These are phyloP conservation scores for Anarsia innoxiella DNA, from an alignment of 2,888 invertebrate genomes.

Conservation along the genomic window DNA sequence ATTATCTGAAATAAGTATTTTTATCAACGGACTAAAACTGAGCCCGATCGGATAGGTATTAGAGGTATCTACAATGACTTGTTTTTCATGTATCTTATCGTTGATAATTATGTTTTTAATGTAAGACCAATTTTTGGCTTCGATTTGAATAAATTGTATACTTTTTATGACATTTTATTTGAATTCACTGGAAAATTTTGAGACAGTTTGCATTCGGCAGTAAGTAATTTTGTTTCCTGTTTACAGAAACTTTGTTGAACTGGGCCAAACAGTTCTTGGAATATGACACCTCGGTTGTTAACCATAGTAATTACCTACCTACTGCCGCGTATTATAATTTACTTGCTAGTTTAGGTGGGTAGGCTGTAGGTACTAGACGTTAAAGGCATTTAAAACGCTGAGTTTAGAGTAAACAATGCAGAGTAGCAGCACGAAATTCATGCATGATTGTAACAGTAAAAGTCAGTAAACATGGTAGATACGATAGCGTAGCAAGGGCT, in stretches of 20 bases:
- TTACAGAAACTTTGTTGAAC: neutral
- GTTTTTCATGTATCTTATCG: constrained; percentile 10
- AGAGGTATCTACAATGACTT: constrained; percentile 5
- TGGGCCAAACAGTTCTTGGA: constrained; percentile 5
- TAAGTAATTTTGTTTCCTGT: too few species aligned
- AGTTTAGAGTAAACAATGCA: constrained; percentile 1
- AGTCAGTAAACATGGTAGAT: constrained; percentile 28
- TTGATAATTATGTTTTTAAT: constrained; percentile 8
- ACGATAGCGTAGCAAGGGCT: constrained; percentile 30
- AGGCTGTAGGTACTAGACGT: constrained; percentile 2
- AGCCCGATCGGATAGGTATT: too few species aligned
- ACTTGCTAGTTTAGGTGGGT: constrained; percentile 5
- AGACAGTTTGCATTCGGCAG: too few species aligned
- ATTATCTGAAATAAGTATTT: too few species aligned
- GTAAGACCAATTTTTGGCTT: too few species aligned
- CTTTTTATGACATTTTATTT: too few species aligned
- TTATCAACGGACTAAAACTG: too few species aligned
- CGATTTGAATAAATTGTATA: too few species aligned
- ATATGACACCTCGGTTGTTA: neutral
- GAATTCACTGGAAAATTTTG: too few species aligned
- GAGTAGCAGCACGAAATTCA: constrained; percentile 31
- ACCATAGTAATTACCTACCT: too few species aligned
- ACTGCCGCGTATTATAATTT: too few species aligned
- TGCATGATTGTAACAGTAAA: constrained; percentile 27
- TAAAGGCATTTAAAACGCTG: too few species aligned